Evolutionary conservation across 2,888 invertebrate species (phyloP).

Genomic region (Asteroscopus sphinx): DNA sequence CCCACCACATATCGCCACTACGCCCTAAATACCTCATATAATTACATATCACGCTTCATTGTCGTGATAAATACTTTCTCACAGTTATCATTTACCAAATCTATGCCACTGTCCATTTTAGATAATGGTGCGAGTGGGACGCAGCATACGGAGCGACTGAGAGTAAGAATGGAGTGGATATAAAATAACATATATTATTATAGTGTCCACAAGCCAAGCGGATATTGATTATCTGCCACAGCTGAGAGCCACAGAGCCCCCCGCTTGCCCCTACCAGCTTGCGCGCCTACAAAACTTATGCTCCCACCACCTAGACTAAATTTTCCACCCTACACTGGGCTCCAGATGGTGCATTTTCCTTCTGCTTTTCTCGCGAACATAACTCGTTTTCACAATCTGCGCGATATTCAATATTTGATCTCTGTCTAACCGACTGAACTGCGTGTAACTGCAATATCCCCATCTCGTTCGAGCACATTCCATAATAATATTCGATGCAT

Average conservation of each 20-base stretch:
- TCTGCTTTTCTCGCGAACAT: constrained; percentile 58
- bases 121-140: constrained; percentile 86
- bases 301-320: constrained; percentile 53
- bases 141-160: constrained; percentile 54
- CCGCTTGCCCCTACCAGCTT: constrained; percentile 67
- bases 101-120: constrained; percentile 90
- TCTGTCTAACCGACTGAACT: constrained; percentile 88
- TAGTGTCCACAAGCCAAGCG: constrained; percentile 90
- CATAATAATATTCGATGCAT: constrained; percentile 89
- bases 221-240: constrained; percentile 91
- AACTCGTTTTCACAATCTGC: constrained; percentile 69
- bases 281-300: constrained; percentile 71
- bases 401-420: constrained; percentile 89
- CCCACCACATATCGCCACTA: constrained; percentile 75
- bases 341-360: constrained; percentile 73
- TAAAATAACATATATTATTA: constrained; percentile 89
- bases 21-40: constrained; percentile 86
- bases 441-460: constrained; percentile 84
- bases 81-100: constrained; percentile 90
- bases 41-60: constrained; percentile 89
- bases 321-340: constrained; percentile 71
- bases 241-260: constrained; percentile 88
- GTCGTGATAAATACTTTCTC: constrained; percentile 90
- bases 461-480: constrained; percentile 85
- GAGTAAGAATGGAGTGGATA: constrained; percentile 74